Evolutionary conservation across 2,888 invertebrate genomes (phyloP).

Genomic region (Dryadula phaetusa): DNA sequence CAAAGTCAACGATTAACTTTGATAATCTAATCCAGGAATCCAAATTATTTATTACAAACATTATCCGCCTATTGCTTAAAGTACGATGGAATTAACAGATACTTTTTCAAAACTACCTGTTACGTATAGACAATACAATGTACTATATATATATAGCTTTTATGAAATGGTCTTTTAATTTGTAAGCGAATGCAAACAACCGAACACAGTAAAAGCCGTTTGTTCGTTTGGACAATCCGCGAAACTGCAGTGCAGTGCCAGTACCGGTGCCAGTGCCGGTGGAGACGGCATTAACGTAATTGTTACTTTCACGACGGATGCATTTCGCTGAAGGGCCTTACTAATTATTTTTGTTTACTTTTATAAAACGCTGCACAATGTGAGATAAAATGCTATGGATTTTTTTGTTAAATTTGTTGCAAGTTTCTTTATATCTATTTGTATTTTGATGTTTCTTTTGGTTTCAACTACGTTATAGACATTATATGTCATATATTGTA

Average conservation of each 20-base stretch:
- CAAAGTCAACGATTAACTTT: too few species aligned
- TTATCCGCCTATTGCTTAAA: too few species aligned
- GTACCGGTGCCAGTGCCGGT: neutral
- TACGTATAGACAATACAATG: too few species aligned
- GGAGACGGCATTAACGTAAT: conserved; percentile 1
- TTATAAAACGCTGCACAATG: neutral
- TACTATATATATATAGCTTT: too few species aligned
- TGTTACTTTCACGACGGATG: neutral
- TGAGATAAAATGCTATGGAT: neutral
- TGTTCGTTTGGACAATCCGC: conserved; percentile 3
- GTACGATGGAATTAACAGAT: too few species aligned
- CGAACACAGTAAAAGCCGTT: neutral
- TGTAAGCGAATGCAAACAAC: too few species aligned
- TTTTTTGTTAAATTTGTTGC: neutral
- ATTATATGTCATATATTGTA: too few species aligned
- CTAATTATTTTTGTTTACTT: conserved; percentile 7
- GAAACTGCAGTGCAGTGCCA: neutral
- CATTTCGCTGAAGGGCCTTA: neutral
- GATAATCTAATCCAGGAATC: too few species aligned
- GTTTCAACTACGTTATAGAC: too few species aligned
- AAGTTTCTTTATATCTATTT: neutral
- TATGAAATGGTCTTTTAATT: too few species aligned
- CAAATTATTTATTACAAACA: too few species aligned
- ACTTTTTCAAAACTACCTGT: too few species aligned
- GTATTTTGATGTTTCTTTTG: neutral